A percentile compares a stretch with the other conserved stretches of the same genome.
Evolutionary conservation across 2,888 invertebrate genomes (phyloP).

Genomic region (Rhodophaea formosa): DNA sequence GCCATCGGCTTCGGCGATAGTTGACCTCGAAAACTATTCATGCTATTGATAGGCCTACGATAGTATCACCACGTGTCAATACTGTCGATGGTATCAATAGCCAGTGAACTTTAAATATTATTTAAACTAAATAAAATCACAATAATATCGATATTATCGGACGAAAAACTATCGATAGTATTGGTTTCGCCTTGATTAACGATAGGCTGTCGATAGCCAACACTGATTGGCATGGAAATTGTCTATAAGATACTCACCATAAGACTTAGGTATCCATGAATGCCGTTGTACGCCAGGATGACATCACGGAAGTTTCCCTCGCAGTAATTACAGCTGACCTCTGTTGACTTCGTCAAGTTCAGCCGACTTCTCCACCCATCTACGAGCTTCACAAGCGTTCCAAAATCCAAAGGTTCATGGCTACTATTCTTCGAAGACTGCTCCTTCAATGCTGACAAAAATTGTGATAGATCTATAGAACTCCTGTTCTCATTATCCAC

Average conservation of each 20-base stretch:
- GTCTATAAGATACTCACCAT: conserved; percentile 79
- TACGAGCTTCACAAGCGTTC: conserved; percentile 61
- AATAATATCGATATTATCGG: too few species aligned
- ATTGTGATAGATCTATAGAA: conserved; percentile 57
- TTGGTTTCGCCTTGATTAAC: too few species aligned
- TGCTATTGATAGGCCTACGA: too few species aligned
- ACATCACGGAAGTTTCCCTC: conserved; percentile 81
- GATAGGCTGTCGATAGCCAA: too few species aligned
- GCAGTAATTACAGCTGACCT: conserved; percentile 77
- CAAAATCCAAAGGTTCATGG: conserved; percentile 64
- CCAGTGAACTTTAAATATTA: too few species aligned
- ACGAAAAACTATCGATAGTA: too few species aligned
- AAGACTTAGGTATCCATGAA: conserved; percentile 92
- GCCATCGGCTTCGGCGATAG: too few species aligned
- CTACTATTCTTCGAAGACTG: conserved; percentile 52
- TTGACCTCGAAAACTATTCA: too few species aligned
- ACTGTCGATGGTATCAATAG: too few species aligned
- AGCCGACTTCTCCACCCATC: conserved; percentile 60
- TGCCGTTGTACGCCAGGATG: conserved; percentile 83
- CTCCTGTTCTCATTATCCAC: conserved; percentile 53
- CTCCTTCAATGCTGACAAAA: conserved; percentile 55
- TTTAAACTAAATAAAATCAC: too few species aligned
- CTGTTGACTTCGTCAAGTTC: conserved; percentile 57
- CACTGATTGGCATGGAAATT: too few species aligned
- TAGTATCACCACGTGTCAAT: too few species aligned